These are phyloP conservation scores for Temnothorax rugatulus DNA, from an alignment of 2,888 invertebrate genomes.

Conservation along the genomic window DNA sequence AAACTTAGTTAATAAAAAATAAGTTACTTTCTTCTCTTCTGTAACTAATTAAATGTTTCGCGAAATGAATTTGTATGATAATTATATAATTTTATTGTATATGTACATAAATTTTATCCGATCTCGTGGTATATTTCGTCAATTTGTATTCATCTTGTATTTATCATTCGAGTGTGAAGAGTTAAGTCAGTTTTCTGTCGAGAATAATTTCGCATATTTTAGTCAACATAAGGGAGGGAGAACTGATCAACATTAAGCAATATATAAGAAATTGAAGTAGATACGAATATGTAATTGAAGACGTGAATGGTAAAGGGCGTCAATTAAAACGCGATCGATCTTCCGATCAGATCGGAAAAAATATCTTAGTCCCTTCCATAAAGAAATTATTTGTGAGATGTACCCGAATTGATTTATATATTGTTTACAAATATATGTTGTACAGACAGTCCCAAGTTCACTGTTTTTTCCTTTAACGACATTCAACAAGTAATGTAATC, in stretches of 20 bases:
- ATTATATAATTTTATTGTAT: constrained; percentile 1
- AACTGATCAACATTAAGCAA: constrained; percentile 48
- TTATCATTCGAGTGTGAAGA: constrained; percentile 7
- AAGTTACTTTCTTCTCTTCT: not conserved
- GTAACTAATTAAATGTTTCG: constrained; percentile 18
- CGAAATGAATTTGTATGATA: not conserved
- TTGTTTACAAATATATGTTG: constrained; percentile 48
- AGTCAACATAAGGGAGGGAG: not conserved
- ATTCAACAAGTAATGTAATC: not conserved
- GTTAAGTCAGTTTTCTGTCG: constrained; percentile 11
- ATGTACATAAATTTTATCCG: constrained; percentile 5
- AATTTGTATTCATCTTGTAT: not conserved
- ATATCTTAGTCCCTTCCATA: constrained; percentile 37
- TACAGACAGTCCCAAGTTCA: constrained; percentile 35
- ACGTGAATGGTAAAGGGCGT: constrained; percentile 46
- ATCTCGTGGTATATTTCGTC: not conserved
- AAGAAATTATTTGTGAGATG: constrained; percentile 46
- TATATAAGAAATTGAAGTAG: constrained; percentile 34
- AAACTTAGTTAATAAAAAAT: constrained; percentile 1
- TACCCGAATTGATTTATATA: constrained; percentile 41
- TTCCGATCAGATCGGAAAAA: constrained; percentile 23
- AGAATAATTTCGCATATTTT: constrained; percentile 29
- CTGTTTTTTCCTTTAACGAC: constrained; percentile 2
- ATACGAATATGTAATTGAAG: constrained; percentile 38
- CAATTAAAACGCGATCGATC: constrained; percentile 51